Evolutionary conservation across 2,797 vertebrate species (phyloP), one percentile per base, ranked within the genome.

Genomic region (Siniperca obscura): DNA sequence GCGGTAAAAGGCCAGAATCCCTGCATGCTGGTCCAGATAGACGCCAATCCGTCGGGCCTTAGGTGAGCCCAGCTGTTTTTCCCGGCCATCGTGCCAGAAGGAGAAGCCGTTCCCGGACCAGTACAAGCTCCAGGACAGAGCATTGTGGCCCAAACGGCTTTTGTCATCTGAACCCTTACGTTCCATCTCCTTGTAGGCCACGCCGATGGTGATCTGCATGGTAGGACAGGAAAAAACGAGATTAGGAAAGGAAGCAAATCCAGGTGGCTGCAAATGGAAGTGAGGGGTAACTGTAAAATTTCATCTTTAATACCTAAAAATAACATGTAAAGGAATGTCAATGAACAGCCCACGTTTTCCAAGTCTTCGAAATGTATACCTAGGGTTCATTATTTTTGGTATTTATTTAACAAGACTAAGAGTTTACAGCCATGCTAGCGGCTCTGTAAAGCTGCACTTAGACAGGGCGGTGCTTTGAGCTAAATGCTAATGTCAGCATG

Each of bases 51-150:
- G 86, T 9, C 82, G 87, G 46, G 94, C 90, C 78, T 96, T 96
- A 7, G 95, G 91, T 7, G 91, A 91, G 11, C 89, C 83, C 53
- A 96, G 85, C 2, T 76, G 79, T 7, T 92, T 94, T 74, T 95
- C 95, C 69, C 93, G 87, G 5, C 91, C 89, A 21, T 90, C 68
- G 75, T 96, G 95, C 94, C 96, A 96, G 80, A 96, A 89, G 19
- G 95, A 96, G 82, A 95, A 97, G 14, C 93, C 93, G 0, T 83
- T 92, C 55, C 95, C 95, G 0, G 95, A 96, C 95, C 96, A 97
- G 89, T 95, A 95, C 77, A 97, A 74, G 72, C 88, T 93, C 96
- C 96, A 97, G 44, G 96, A 97, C 52, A 60, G 48, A 3, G 90
- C 68, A 38, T 96, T 97, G 83, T 96, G 92, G 12, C 96, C 96